A percentile compares a stretch with the other conserved stretches of the same genome.
phyloP scores from a whole-genome alignment of 2,113 vertebrate genomes.

The Cnemophilus loriae region DNA sequence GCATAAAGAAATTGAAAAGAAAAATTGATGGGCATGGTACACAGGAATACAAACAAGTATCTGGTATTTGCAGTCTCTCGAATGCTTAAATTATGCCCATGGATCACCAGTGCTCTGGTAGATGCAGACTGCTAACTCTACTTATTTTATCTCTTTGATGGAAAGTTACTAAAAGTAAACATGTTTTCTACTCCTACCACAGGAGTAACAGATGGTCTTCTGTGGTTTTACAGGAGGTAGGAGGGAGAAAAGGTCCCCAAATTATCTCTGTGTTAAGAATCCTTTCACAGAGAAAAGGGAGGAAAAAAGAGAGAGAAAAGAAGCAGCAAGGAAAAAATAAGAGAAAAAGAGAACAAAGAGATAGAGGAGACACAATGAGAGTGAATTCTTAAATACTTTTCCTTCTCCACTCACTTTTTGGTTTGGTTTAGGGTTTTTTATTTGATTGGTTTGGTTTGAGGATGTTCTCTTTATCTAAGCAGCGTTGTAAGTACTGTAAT shows the following conservation, averaged over 20 bases:
- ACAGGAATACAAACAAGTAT: neutral
- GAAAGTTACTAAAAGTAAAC: constrained; percentile 41
- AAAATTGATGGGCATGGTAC: neutral
- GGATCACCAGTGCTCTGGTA: neutral
- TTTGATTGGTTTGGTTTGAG: neutral
- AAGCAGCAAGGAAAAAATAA: neutral
- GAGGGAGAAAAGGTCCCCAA: constrained; percentile 1
- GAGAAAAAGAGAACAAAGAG: neutral
- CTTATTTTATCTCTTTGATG: constrained; percentile 14
- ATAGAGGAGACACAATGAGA: neutral
- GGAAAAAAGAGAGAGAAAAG: neutral
- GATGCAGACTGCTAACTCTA: neutral
- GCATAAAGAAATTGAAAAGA: neutral
- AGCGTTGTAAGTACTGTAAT: neutral
- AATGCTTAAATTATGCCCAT: neutral
- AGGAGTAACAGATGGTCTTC: constrained; percentile 43
- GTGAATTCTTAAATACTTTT: neutral
- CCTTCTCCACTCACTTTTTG: neutral
- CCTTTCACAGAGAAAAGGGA: neutral
- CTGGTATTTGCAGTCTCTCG: neutral
- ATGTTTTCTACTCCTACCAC: constrained; percentile 14
- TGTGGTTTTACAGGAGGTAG: constrained; percentile 18
- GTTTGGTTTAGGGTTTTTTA: neutral
- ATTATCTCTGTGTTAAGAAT: constrained; percentile 1
- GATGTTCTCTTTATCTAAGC: neutral